Base-by-base conservation (phyloP, 2,797 vertebrate species). In the Diplodus puntazzo region DNA sequence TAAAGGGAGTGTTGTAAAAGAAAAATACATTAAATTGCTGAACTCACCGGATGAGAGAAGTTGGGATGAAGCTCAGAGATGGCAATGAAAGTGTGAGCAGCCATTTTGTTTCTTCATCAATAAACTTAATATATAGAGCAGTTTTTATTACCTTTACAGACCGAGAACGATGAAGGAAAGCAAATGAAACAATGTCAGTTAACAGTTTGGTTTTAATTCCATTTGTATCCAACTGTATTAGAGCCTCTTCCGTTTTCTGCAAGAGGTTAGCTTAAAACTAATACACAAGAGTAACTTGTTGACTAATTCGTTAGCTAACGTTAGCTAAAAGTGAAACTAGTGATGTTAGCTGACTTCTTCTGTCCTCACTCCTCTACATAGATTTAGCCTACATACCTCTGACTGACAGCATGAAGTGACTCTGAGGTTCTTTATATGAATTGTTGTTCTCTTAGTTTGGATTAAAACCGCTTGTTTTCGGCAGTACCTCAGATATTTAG, bases 11-110 rank as follows among this genome's bases (percentile, higher is more conserved):
- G 8, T 8, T 39, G 16, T 8, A 39, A 17, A 46, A 16, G 1
- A 16, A 23, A 43, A 27, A 18, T 0, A 25, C 1, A 54, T 60
- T 3, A 61, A 48, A 48, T n/a, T 21, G 21, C 9, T 46, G 71
- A 86, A 96, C 97, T 94, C 94, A 99, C 98, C 73, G 96, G 92
- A 89, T 95, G 96, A 88, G 94, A 95, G 80, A 97, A 94, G 89
- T 95, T 98, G 74, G 97, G 96, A 83, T 96, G 96, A 55, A 99
- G 95, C 83, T 97, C 96, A 80, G 96, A 96, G 89, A 99, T 97
- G 21, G 96, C 84, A 57, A 97, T 94, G 78, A 83, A 95, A 74
- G 84, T 94, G 71, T 91, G 91, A 68, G 87, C 59, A 30, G 90
- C 70, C 84, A 94, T 90, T 72, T 82, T 77, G 11, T 53, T 52